phyloP scores from a whole-genome alignment of 2,113 vertebrate species.

The Spea multiplicata region DNA sequence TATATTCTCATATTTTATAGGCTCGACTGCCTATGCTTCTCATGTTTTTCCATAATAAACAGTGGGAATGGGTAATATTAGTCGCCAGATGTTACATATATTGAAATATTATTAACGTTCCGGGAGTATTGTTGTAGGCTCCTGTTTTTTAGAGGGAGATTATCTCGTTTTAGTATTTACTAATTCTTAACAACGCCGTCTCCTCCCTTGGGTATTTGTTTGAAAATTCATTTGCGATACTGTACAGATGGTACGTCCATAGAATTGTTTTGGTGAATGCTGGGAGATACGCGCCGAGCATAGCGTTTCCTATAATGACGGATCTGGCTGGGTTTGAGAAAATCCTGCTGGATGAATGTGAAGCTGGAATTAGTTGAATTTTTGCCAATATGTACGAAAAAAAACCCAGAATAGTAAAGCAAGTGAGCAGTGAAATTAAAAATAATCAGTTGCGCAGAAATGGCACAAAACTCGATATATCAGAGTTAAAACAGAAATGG shows the following conservation, averaged over 20 bases:
- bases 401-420: neutral
- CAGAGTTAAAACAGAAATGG: no score
- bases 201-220: constrained; percentile 49
- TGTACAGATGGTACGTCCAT: constrained; percentile 47
- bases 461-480: neutral
- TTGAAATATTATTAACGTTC: constrained; percentile 46
- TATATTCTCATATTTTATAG: no score
- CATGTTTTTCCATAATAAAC: neutral
- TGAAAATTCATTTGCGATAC: constrained; percentile 40
- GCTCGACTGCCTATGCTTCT: no score
- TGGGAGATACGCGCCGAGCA: constrained; percentile 15
- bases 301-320: constrained; percentile 45
- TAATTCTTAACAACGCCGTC: constrained; percentile 33
- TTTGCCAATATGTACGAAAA: constrained; percentile 9
- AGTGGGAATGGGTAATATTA: constrained; percentile 48
- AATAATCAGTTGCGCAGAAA: neutral
- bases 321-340: constrained; percentile 29
- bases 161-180: constrained; percentile 48
- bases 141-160: constrained; percentile 43
- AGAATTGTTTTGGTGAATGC: constrained; percentile 25
- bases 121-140: constrained; percentile 27
- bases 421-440: neutral
- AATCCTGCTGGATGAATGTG: constrained; percentile 14
- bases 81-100: constrained; percentile 57
- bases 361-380: constrained; percentile 1